These are phyloP conservation scores for Molossus alvarezi DNA, from an alignment of 2,797 vertebrate genomes.

Conservation along the genomic window DNA sequence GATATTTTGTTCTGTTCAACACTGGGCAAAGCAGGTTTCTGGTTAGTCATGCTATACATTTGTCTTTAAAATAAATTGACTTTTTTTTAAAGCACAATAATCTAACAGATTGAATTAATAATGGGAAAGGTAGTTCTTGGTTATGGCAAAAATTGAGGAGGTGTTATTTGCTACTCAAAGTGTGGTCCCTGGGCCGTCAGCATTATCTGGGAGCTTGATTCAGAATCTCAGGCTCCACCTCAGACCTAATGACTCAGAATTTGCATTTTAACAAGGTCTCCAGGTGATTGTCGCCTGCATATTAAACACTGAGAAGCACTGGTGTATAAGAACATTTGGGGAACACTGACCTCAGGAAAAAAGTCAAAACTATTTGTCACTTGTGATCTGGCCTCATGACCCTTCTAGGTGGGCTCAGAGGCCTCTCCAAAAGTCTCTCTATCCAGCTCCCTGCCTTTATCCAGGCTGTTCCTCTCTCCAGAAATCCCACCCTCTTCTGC, in stretches of 20 bases:
- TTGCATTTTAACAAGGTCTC: not conserved
- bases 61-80: not conserved
- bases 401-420: not conserved
- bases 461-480: fast-evolving
- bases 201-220: not conserved
- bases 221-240: not conserved
- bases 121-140: not conserved
- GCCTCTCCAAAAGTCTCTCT: not conserved
- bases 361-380: not conserved
- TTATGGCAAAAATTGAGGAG: not conserved
- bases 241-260: not conserved
- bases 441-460: not conserved
- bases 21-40: not conserved
- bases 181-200: not conserved
- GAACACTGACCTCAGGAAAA: not conserved
- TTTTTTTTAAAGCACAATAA: not conserved
- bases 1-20: not conserved
- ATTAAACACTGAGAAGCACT: not conserved
- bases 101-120: not conserved
- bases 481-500: not conserved
- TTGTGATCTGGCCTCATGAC: not conserved
- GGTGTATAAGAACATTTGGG: not conserved
- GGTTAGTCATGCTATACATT: not conserved
- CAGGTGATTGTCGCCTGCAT: fast-evolving
- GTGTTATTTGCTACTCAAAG: not conserved